phyloP scores from a whole-genome alignment of 2,113 vertebrate species.

The Odocoileus virginianus region DNA sequence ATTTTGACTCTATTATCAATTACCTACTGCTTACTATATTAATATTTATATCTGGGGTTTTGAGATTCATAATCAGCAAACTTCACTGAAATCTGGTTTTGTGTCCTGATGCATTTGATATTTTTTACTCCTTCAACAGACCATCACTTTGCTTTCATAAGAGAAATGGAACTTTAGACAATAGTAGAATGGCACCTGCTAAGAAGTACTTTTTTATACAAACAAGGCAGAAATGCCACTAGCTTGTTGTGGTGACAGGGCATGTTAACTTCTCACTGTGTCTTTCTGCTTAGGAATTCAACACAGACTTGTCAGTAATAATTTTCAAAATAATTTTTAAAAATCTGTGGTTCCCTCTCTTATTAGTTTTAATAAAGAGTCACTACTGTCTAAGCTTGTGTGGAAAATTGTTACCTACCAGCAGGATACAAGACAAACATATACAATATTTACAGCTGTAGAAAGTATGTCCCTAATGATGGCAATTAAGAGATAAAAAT shows the following conservation, averaged over 20 bases:
- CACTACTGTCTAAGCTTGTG: slow-evolving; percentile 76
- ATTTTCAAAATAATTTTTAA: slow-evolving; percentile 79
- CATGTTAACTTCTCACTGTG: neutral
- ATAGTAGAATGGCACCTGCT: neutral
- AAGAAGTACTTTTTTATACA: neutral
- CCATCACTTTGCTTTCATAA: neutral
- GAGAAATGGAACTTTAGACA: neutral
- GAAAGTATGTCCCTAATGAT: slow-evolving; percentile 59
- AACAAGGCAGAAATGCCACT: neutral
- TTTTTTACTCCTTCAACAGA: neutral
- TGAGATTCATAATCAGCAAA: neutral
- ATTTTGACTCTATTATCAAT: neutral
- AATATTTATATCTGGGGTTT: neutral
- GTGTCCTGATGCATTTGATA: neutral
- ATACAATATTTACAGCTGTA: slow-evolving; percentile 77
- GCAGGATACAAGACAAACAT: slow-evolving; percentile 79
- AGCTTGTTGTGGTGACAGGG: neutral
- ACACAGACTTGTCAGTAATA: slow-evolving; percentile 71
- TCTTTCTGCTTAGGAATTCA: slow-evolving; percentile 48
- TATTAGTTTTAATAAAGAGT: slow-evolving; percentile 82
- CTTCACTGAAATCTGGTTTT: neutral
- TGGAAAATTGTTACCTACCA: slow-evolving; percentile 84
- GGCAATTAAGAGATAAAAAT: slow-evolving; percentile 27
- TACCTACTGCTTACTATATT: neutral
- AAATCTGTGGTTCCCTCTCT: slow-evolving; percentile 70